phyloP scores from a whole-genome alignment of 1,140 invertebrate species.

The Drosophila burlai region DNA sequence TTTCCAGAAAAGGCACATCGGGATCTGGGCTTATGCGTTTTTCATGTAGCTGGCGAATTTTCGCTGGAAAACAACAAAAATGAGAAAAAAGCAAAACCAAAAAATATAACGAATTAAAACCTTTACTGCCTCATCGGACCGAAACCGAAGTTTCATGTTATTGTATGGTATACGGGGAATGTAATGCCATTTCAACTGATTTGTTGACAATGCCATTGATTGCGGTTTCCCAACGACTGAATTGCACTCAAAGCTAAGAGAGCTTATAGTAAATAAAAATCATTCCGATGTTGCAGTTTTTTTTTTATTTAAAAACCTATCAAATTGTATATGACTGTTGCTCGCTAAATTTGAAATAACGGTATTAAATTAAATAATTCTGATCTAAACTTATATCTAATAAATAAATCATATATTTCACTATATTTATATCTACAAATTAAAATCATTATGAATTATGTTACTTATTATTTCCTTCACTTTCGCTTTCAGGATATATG shows the following conservation, averaged over 20 bases:
- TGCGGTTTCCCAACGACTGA: constrained; percentile 25
- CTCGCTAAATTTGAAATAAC: too few relatives aligned
- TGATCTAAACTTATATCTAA: not conserved
- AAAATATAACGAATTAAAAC: constrained; percentile 26
- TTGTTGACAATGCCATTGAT: constrained; percentile 21
- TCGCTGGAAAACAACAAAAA: constrained; percentile 32
- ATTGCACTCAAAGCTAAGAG: not conserved
- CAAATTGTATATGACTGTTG: not conserved
- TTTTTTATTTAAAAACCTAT: too few relatives aligned
- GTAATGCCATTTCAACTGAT: constrained; percentile 51
- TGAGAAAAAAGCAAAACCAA: constrained; percentile 15
- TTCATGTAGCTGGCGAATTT: constrained; percentile 53
- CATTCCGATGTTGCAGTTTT: not conserved
- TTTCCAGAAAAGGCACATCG: not conserved
- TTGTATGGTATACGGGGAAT: constrained; percentile 40
- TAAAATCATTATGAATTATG: not conserved
- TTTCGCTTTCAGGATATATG: constrained; percentile 5
- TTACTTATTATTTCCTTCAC: not conserved
- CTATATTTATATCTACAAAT: not conserved
- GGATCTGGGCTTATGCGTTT: constrained; percentile 45
- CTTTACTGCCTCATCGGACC: constrained; percentile 5
- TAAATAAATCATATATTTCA: not conserved
- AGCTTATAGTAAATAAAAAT: not conserved
- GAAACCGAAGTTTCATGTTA: constrained; percentile 43
- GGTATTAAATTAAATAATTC: not conserved